phyloP scores from a whole-genome alignment of 2,888 invertebrate genomes.

The Prosopocoilus inquinatus region DNA sequence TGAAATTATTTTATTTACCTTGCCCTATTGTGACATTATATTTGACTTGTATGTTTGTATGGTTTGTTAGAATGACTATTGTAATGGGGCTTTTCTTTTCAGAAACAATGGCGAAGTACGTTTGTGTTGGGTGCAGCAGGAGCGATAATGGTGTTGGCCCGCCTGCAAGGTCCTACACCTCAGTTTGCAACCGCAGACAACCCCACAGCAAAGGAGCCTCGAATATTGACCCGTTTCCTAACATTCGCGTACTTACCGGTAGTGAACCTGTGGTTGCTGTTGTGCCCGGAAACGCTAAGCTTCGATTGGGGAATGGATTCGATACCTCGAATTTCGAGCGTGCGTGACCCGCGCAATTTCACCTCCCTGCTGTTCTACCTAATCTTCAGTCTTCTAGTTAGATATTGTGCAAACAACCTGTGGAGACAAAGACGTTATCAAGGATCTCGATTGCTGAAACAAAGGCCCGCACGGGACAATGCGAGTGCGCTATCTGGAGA shows the following conservation, averaged over 20 bases:
- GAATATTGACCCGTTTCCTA: conserved; percentile 75
- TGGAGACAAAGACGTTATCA: conserved; percentile 18
- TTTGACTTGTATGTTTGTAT: too few relatives aligned
- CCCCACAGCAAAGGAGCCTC: conserved; percentile 87
- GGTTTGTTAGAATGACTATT: too few relatives aligned
- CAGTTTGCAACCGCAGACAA: conserved; percentile 94
- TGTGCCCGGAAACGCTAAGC: conserved; percentile 85
- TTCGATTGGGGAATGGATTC: conserved; percentile 99
- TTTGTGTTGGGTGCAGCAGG: conserved; percentile 67
- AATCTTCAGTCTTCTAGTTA: conserved; percentile 37
- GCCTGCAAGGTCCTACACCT: conserved; percentile 75
- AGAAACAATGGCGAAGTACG: conserved; percentile 71
- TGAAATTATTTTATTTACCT: too few relatives aligned
- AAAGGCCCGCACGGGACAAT: conserved; percentile 20
- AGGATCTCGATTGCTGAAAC: conserved; percentile 6
- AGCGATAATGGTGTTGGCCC: conserved; percentile 67
- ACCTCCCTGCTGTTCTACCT: conserved; percentile 74
- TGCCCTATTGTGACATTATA: too few relatives aligned
- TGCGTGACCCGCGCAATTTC: conserved; percentile 78
- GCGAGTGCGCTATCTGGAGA: conserved; percentile 9
- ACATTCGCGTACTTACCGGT: conserved; percentile 92
- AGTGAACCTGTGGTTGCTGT: conserved; percentile 82
- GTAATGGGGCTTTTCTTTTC: conserved; percentile 47
- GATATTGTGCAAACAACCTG: conserved; percentile 17
- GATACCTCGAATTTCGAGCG: conserved; percentile 77